These are phyloP conservation scores for Meliscaeva auricollis DNA, from an alignment of 2,888 invertebrate species.

Conservation along the genomic window DNA sequence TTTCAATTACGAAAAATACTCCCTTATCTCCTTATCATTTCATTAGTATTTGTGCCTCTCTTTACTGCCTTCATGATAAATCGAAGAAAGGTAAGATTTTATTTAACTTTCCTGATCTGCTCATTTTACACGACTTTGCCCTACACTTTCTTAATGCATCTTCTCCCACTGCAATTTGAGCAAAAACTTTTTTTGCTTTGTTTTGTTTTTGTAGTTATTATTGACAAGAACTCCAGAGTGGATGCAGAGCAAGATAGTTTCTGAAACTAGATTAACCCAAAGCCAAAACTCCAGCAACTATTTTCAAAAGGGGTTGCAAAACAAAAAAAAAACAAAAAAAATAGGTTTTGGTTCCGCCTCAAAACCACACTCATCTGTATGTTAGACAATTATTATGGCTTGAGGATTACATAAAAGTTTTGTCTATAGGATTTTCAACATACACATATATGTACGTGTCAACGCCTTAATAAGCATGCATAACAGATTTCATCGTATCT, in stretches of 20 bases:
- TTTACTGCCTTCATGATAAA: too few relatives aligned
- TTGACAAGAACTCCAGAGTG: constrained; percentile 42
- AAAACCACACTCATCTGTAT: constrained; percentile 40
- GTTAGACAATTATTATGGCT: constrained; percentile 74
- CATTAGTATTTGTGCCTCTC: too few relatives aligned
- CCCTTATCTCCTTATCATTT: not conserved
- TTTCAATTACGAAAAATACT: too few relatives aligned
- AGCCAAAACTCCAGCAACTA: constrained; percentile 61
- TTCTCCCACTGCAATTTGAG: constrained; percentile 38
- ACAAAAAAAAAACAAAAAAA: not conserved
- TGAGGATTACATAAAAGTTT: constrained; percentile 72
- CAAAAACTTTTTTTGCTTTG: constrained; percentile 26
- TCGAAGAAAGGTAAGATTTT: too few relatives aligned
- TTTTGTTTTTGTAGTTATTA: constrained; percentile 46
- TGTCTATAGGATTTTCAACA: constrained; percentile 52
- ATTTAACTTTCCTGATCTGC: too few relatives aligned
- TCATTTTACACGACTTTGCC: not conserved
- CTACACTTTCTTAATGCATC: constrained; percentile 31
- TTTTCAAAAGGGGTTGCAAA: constrained; percentile 9
- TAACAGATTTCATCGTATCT: constrained; percentile 34
- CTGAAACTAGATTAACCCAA: constrained; percentile 69
- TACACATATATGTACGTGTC: constrained; percentile 55
- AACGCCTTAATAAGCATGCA: constrained; percentile 65
- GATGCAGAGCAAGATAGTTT: constrained; percentile 49
- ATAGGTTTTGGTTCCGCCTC: constrained; percentile 24